phyloP scores from a whole-genome alignment of 2,113 vertebrate genomes.

The Euleptes europaea region DNA sequence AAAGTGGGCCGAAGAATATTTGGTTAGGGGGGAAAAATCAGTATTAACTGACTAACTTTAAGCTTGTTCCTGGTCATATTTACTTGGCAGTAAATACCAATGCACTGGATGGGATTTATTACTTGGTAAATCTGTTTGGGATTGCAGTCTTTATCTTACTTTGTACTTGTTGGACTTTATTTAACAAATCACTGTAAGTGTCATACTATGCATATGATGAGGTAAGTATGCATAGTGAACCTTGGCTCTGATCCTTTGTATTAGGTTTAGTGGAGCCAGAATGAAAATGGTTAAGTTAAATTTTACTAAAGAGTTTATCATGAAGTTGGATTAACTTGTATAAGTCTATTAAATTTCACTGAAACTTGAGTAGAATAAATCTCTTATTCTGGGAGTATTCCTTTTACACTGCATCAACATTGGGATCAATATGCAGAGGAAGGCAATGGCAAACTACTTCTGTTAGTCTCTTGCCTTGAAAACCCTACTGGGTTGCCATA shows the following conservation, averaged over 20 bases:
- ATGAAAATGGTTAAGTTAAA: constrained; percentile 40
- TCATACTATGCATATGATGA: constrained; percentile 30
- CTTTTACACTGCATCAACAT: not conserved
- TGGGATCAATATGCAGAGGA: not conserved
- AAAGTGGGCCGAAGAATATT: not conserved
- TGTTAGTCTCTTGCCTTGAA: too few species aligned
- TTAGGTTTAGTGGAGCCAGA: constrained; percentile 48
- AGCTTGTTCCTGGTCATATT: not conserved
- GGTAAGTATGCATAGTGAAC: constrained; percentile 8
- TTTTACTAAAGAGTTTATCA: constrained; percentile 56
- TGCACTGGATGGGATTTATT: not conserved
- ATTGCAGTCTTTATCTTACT: constrained; percentile 9
- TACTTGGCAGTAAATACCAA: not conserved
- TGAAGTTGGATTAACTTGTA: constrained; percentile 47
- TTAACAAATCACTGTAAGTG: not conserved
- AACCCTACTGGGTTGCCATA: too few species aligned
- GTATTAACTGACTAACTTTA: not conserved
- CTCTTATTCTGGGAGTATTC: not conserved
- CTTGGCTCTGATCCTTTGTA: constrained; percentile 30
- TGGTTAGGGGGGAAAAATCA: constrained; percentile 13
- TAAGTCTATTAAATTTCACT: constrained; percentile 55
- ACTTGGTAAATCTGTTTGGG: not conserved
- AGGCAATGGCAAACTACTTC: too few species aligned
- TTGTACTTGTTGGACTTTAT: constrained; percentile 35
- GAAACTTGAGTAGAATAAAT: constrained; percentile 30